Base-by-base conservation (phyloP, 2,797 vertebrate species). In the Oceanodroma leucorhoa region DNA sequence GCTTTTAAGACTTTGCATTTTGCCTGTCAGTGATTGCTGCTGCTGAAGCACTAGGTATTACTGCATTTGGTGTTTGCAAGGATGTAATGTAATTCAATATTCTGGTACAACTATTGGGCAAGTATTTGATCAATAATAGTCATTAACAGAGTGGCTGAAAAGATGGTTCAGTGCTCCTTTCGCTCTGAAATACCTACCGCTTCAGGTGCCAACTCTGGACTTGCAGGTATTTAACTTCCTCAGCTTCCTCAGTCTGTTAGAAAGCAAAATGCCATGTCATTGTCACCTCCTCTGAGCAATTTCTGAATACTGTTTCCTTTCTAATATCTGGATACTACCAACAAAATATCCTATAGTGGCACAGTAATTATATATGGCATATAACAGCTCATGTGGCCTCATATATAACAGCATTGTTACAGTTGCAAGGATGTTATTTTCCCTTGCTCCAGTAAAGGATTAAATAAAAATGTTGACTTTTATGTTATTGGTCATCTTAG, bases 391-490 rank as follows among this genome's bases (percentile, higher is more conserved):
- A 26, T 15, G 13, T 41, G 21, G 16, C 24, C 26, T n/a, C 5
- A 0, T 15, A 9, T 14, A 3, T 5, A 50, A 30, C 2, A 26
- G 9, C 19, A 43, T 18, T 32, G 14, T 48, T 41, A 48, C 24
- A 65, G 32, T 41, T 66, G 18, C 43, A 58, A 43, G 22, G 32
- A 2, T 61, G 27, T 40, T 67, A 14, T 38, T 83, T 66, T 61
- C 20, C 46, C 38, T 72, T 58, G 41, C 18, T 76, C 8, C n/a
- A 45, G 26, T 51, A 65, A 91, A 61, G 11, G 26, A 54, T 29
- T 50, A 43, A 50, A 43, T 60, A 21, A 46, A 73, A 71, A 60
- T 8, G 6, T 40, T 5, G 0, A 38, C 46, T 93, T 72, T 32
- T 75, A 45, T 46, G 14, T 61, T 72, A 61, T 53, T 8, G 1